A percentile compares a stretch with the other conserved stretches of the same genome.
Evolutionary conservation across 2,888 invertebrate genomes (phyloP).

Genomic region (Exephanes ischioxanthus): DNA sequence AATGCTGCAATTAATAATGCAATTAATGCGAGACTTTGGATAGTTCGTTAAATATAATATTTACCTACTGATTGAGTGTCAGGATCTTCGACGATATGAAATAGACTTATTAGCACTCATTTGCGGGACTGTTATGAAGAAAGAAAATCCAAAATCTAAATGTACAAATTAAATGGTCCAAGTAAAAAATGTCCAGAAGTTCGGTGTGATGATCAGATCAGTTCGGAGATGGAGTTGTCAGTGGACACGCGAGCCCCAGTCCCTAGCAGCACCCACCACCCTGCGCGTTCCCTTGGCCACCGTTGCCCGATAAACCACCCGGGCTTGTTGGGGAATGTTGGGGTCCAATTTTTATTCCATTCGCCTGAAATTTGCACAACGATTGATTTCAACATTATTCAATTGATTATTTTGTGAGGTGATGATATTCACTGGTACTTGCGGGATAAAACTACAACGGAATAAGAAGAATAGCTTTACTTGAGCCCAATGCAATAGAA

Average conservation of each 20-base stretch:
- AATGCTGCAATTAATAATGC: conserved; percentile 25
- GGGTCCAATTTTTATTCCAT: conserved; percentile 99
- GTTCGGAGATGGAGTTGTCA: conserved; percentile 81
- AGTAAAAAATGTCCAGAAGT: conserved; percentile 48
- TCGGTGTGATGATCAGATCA: conserved; percentile 79
- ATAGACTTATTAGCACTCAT: conserved; percentile 30
- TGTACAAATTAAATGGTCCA: conserved; percentile 49
- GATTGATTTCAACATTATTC: not conserved
- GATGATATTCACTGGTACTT: conserved; percentile 24
- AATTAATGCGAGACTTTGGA: conserved; percentile 33
- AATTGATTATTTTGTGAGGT: not conserved
- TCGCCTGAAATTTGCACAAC: conserved; percentile 90
- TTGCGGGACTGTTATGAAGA: conserved; percentile 40
- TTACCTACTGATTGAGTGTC: conserved; percentile 36
- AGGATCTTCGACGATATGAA: conserved; percentile 31
- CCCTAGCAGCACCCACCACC: conserved; percentile 96
- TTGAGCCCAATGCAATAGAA: not conserved
- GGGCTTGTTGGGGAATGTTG: conserved; percentile 98
- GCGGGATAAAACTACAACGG: not conserved
- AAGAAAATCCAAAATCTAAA: conserved; percentile 18
- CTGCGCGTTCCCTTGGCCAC: conserved; percentile 92
- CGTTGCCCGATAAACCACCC: conserved; percentile 90
- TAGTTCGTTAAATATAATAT: conserved; percentile 18
- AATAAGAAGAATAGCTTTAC: not conserved
- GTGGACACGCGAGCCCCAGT: conserved; percentile 81